phyloP scores from a whole-genome alignment of 1,140 invertebrate genomes.

The Amyelois transitella region DNA sequence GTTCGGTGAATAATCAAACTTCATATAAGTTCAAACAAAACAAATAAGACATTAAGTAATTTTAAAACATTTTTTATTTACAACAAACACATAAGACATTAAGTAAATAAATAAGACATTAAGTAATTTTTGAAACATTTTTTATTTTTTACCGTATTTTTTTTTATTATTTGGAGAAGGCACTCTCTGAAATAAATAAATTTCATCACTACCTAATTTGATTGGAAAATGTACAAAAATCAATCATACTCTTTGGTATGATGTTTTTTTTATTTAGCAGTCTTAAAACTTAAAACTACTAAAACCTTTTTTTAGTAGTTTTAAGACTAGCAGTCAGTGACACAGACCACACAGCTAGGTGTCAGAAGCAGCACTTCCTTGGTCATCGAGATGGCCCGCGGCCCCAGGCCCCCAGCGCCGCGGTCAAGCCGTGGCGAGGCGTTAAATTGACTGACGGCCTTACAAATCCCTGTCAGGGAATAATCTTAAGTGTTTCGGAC shows the following conservation, averaged over 20 bases:
- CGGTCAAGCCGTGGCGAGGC: constrained; percentile 31
- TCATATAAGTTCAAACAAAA: too few relatives aligned
- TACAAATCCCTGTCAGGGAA: constrained; percentile 13
- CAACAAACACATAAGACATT: neutral
- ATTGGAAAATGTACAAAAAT: neutral
- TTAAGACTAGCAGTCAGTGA: neutral
- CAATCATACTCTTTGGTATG: neutral
- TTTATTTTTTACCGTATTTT: neutral
- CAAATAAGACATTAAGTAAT: too few relatives aligned
- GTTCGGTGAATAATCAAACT: too few relatives aligned
- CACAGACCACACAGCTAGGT: constrained; percentile 20
- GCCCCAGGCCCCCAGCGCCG: constrained; percentile 19
- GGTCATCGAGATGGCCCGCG: constrained; percentile 19
- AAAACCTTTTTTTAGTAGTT: too few relatives aligned
- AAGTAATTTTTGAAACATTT: neutral
- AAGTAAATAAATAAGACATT: neutral
- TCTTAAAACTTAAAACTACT: neutral
- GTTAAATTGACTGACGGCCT: constrained; percentile 45
- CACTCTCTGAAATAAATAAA: too few relatives aligned
- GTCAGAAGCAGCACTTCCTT: constrained; percentile 45
- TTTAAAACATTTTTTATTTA: neutral
- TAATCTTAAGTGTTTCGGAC: neutral
- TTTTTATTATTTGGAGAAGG: too few relatives aligned
- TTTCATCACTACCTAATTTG: too few relatives aligned
- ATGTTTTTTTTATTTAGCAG: neutral